phyloP scores from a whole-genome alignment of 2,888 invertebrate genomes.

The Campopleginae sp. region DNA sequence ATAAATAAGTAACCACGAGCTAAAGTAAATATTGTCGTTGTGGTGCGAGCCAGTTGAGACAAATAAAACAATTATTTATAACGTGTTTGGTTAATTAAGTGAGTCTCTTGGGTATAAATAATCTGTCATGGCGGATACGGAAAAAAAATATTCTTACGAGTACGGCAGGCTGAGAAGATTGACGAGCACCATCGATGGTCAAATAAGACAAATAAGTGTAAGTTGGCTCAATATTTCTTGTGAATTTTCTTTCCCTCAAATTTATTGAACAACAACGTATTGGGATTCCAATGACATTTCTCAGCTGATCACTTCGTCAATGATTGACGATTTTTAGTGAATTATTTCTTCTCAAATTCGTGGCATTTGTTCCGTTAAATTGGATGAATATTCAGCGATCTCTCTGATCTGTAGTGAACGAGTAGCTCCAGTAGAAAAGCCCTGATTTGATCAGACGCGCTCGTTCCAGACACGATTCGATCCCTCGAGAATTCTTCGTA shows the following conservation, averaged over 20 bases:
- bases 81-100: not conserved
- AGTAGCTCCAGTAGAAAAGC: constrained; percentile 56
- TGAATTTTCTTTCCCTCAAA: not conserved
- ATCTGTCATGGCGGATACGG: constrained; percentile 78
- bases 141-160: constrained; percentile 87
- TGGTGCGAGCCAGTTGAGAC: not conserved
- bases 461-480: not conserved
- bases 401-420: constrained; percentile 2
- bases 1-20: not conserved
- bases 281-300: not conserved
- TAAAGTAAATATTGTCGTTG: not conserved
- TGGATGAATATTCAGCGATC: constrained; percentile 7
- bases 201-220: constrained; percentile 89
- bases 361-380: constrained; percentile 29
- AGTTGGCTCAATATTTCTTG: constrained; percentile 80
- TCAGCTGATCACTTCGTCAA: not conserved
- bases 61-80: not conserved
- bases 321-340: not conserved
- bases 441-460: constrained; percentile 56
- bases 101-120: constrained; percentile 18
- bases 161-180: constrained; percentile 89
- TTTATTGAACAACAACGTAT: not conserved
- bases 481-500: constrained; percentile 35
- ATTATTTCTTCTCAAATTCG: constrained; percentile 1
- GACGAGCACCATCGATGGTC: constrained; percentile 87